Evolutionary conservation across 2,797 vertebrate genomes (phyloP), one percentile per base, ranked within the genome.

Genomic region (Thunnus albacares): DNA sequence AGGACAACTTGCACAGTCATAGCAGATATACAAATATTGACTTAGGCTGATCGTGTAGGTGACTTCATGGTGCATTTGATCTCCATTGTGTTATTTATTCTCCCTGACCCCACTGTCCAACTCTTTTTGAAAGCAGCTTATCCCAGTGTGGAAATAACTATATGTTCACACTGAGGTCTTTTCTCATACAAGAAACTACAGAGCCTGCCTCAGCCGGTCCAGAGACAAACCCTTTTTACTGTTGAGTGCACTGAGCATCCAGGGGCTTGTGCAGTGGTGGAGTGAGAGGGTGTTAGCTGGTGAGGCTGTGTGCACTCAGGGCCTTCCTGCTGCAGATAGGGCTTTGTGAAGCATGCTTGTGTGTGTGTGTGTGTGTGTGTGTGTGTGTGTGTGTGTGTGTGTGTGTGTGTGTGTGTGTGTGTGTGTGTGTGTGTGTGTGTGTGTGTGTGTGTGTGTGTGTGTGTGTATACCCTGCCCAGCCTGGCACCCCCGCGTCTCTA

Each of bases 201-300:
- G 82, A 88, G 90, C 83, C 84, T 81, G 83, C 62, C 78, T 86
- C 83, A 91, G 90, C 82, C 89, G 79, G 88, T 89, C 88, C 77
- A 82, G 83, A 94, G 87, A 93, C 92, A 91, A 94, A 92, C 92
- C 90, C 85, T 92, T 94, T 93, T 94, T 92, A 89, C 89, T 90
- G 90, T 86, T 89, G 90, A 93, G 90, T 92, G 92, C 90, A 87
- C 91, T 62, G 82, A 89, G 83, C 89, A 90, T 93, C 86, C 86
- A 80, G 81, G 69, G 87, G 86, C 82, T 89, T 90, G 90, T 88
- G 87, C 86, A 87, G 81, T 33, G 55, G 73, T 86, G 84, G 83
- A 90, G 85, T 84, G 87, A 92, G 87, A 91, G 87, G 85, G 84
- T 90, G 88, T 92, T 92, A 87, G 85, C 89, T 86, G 79, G 84